Conservation (phyloP, 2,113 vertebrate species). For the Poecilia latipinna region DNA sequence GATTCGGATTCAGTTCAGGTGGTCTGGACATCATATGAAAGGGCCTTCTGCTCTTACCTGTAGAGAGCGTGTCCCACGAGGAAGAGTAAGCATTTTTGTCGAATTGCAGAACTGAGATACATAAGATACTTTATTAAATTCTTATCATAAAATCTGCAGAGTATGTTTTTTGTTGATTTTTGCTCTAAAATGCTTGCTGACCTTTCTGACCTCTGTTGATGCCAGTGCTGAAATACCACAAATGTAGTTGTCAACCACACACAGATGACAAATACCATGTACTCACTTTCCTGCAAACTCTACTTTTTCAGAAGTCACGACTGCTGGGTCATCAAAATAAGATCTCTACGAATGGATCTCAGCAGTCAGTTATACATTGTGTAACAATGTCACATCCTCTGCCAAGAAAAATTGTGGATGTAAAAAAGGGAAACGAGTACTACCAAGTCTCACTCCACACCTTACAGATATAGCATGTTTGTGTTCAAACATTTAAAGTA, state of each 20-base stretch:
- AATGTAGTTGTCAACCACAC: background rate
- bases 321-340: slow-evolving; percentile 60
- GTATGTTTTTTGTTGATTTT: background rate
- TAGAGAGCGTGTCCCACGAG: background rate
- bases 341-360: slow-evolving; percentile 23
- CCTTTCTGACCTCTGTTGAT: background rate
- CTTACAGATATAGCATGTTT: slow-evolving; percentile 21
- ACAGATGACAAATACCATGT: slow-evolving; percentile 20
- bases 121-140: background rate
- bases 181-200: background rate
- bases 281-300: slow-evolving; percentile 14
- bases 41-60: background rate
- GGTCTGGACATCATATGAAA: no score
- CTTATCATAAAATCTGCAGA: background rate
- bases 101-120: background rate
- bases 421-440: slow-evolving; percentile 70
- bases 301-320: slow-evolving; percentile 30
- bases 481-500: slow-evolving; percentile 1
- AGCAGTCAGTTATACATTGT: slow-evolving; percentile 54
- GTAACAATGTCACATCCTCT: slow-evolving; percentile 65
- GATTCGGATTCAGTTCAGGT: no score
- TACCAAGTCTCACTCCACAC: slow-evolving; percentile 37
- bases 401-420: slow-evolving; percentile 60
- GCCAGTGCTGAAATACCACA: background rate
- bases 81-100: background rate